Evolutionary conservation across 2,797 vertebrate species (phyloP), one percentile per base, ranked within the genome.

Genomic region (Forpus xanthops): DNA sequence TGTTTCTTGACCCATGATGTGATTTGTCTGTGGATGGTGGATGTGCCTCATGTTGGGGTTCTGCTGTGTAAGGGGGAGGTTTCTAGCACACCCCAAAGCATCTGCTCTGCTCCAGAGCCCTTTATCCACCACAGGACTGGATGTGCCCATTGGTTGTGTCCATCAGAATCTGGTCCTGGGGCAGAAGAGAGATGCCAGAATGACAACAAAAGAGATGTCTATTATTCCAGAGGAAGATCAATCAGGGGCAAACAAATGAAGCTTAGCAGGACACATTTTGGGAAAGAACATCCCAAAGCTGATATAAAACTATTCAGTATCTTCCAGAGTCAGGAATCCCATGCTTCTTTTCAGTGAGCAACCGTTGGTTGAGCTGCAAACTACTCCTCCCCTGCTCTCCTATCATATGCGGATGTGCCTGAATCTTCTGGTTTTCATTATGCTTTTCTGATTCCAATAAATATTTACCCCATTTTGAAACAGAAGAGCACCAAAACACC

Each of bases 31-130:
- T 47, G n/a, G 6, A 7, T 53, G 44, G 55, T 25, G 39, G 68
- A 39, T 5, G 3, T 56, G 21, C 21, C n/a, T 56, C 0, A 1
- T 83, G 9, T 49, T 15, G 12, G 25, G 21, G 28, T 6, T 74
- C 37, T 88, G 49, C 21, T 9, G 3, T 21, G 8, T 8, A n/a
- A 74, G 37, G 27, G 55, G 16, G 49, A 65, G 21, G 52, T 71
- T 92, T 53, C 35, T 45, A 92, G 45, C 37, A 33, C 33, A 49
- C 33, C 23, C 31, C 35, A 49, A 55, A 89, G 15, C 25, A 17
- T 62, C 62, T 78, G 47, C 39, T 89, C n/a, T 60, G 35, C 33
- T 74, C 42, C 74, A 81, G 41, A 81, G 25, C 27, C 30, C 61
- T 60, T 0, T 1, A 6, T 15, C 55, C 18, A 60, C 20, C 33